Evolutionary conservation across 1,140 invertebrate genomes (phyloP), one percentile per base, ranked within the genome.

Genomic region (Anthonomus grandis): DNA sequence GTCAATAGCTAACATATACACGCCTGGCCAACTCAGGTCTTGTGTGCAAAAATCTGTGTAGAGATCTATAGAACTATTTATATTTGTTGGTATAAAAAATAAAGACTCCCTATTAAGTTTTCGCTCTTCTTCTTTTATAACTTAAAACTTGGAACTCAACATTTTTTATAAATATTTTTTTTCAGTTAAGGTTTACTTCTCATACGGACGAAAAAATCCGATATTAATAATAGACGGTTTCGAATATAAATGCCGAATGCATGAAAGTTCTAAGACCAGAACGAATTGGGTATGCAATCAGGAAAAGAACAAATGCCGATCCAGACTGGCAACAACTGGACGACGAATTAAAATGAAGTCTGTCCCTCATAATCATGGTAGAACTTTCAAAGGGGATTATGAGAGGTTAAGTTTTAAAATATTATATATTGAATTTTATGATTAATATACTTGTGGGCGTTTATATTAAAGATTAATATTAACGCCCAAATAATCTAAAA

Each of bases 181-280:
- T 51, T 41, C 31, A 51, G 49, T 31, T 15, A 51, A 36, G 5
- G 31, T 51, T 13, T 39, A 39, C 25, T 51, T 51, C 21, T 17
- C 23, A 2, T 3, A 22, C 8, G 49, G 49, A 23, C 22, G 37
- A 22, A 51, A 51, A 17, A 39, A 51, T 34, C 51, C 51, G 1
- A 54, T 54, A 9, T 17, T 54, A 10, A 45, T 54, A n/a, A 10
- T 45, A 6, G 39, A 54, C 15, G 51, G 42, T 13, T 54, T 45
- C 17, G 41, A 54, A 19, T 54, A 41, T 23, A n/a, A n/a, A n/a
- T n/a, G n/a, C 38, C 18, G 25, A 5, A n/a, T 54, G 21, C n/a
- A 19, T 10, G 21, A 24, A 23, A 17, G 18, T 15, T 22, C 39
- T 2, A 23, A 12, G 12, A 12, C 18, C 9, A 44, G 42, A 22